Evolutionary conservation across 1,140 invertebrate species (phyloP), one percentile per base, ranked within the genome.

Genomic region (Frieseomelitta varia): DNA sequence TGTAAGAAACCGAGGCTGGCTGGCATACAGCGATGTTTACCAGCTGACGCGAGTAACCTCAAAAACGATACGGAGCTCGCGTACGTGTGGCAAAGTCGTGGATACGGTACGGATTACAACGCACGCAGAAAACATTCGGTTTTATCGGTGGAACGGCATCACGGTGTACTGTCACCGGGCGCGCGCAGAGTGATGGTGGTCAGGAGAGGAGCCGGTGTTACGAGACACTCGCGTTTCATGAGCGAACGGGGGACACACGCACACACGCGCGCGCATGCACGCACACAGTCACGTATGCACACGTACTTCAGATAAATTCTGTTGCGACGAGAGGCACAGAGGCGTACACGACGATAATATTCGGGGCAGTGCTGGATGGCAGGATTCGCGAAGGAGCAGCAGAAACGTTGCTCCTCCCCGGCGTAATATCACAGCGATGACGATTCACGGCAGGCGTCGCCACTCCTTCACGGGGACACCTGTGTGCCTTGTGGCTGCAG

Each of bases 401-500:
- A 39, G 27, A 65, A 55, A 27, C 17, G 55, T 47, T 47, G 39
- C 30, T 65, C 61, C 56, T 53, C 56, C 30, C 21, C 63, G 78
- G 71, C 56, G 87, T 85, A 71, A 61, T 88, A 88, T 88, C 87
- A 86, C 87, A 86, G 79, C 78, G 83, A 27, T 67, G 83, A 80
- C 77, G 77, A 85, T 80, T 74, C 56, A 68, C 77, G 69, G 78
- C 78, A 87, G 87, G 83, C 87, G 87, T 85, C 84, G 87, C 83
- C 87, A 85, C 87, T 80, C 86, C 78, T 88, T 77, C 84, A 72
- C 85, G 87, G 77, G 39, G 85, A 89, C 88, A 89, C 88, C 88
- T 89, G 88, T 88, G 79, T 86, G 80, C 87, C 78, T 47, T 34
- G 61, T 78, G 47, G 78, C 79, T 55, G 88, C 88, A 89, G 88